Evolutionary conservation across 2,797 vertebrate species (phyloP).

Genomic region (Ctenopoma multispine): DNA sequence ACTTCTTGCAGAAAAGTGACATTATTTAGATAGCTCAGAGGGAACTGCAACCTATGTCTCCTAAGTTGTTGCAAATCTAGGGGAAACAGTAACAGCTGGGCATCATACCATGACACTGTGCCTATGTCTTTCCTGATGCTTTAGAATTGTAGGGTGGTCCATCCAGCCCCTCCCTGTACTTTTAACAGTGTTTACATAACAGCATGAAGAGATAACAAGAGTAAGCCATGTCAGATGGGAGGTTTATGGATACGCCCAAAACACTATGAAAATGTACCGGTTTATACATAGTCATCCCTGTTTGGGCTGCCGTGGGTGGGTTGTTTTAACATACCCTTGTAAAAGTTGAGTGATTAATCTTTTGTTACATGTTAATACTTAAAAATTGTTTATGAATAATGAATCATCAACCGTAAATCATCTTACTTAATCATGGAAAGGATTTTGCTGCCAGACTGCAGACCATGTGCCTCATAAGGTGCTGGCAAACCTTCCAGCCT

Average conservation of each 20-base stretch:
- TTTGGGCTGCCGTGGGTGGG: slow-evolving; percentile 14
- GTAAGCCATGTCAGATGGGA: slow-evolving; percentile 38
- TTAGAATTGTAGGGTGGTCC: slow-evolving; percentile 68
- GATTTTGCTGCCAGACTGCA: slow-evolving; percentile 4
- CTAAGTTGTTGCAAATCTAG: slow-evolving; percentile 30
- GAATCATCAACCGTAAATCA: slow-evolving; percentile 54
- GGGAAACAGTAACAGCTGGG: slow-evolving; percentile 74
- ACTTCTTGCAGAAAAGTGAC: slow-evolving; percentile 20
- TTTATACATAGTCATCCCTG: slow-evolving; percentile 26
- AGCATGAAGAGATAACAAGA: slow-evolving; percentile 21
- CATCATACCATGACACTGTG: slow-evolving; percentile 64
- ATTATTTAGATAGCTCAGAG: slow-evolving; percentile 21
- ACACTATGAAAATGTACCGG: slow-evolving; percentile 24
- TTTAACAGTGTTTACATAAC: slow-evolving; percentile 56
- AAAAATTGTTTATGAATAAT: slow-evolving; percentile 43
- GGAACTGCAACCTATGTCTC: slow-evolving; percentile 48
- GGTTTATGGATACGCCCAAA: slow-evolving; percentile 49
- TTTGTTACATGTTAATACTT: slow-evolving; percentile 34
- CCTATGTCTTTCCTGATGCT: slow-evolving; percentile 53
- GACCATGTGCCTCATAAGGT: slow-evolving; percentile 16
- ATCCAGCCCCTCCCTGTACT: slow-evolving; percentile 1
- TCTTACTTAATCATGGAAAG: slow-evolving; percentile 40
- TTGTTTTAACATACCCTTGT: slow-evolving; percentile 9
- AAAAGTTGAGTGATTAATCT: slow-evolving; percentile 29
- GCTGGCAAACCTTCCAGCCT: slow-evolving; percentile 48